Base-by-base conservation (phyloP, 2,888 invertebrate species). In the Limnephilus rhombicus region DNA sequence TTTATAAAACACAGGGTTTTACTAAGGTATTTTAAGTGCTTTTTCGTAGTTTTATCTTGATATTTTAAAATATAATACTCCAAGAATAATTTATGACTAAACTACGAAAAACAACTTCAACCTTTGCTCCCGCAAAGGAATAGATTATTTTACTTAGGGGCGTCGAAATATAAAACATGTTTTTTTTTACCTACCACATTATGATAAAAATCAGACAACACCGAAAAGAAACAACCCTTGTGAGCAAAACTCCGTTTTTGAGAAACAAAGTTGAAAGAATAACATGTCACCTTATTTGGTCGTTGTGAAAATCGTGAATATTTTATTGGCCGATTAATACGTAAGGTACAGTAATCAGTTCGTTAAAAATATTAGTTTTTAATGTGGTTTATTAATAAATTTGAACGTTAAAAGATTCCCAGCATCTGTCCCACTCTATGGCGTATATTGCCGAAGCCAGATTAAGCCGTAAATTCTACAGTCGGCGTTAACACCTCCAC, bases 381-480 rank as follows among this genome's bases (percentile, higher is more conserved):
- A 68, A 68, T 1, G 24, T 5, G 68, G 83, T 83, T 83, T 83
- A 37, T 83, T 41, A 83, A 83, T 83, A 83, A 83, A 83, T 24
- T 11, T 15, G 3, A 24, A 83, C 24, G 82, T 82, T 18, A 37
- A 86, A 86, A 86, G 86, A 45, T 86, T 45, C 49, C 37, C 86
- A 86, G 45, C 86, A 45, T 45, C 86, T 86, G 86, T 29, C 86
- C 86, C 24, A 86, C 45, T 15, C 86, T 45, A 45, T 24, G 41
- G 41, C 45, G 81, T 91, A 93, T 93, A 92, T 93, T 92, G 92
- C 91, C 29, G 41, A 91, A 89, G 89, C 91, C 91, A 92, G 91
- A 93, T 93, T 93, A 93, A 93, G 91, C 88, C 93, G 91, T 93
- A 93, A 93, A 93, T 93, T 93, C 37, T 92, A 91, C 82, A 53